Base-by-base conservation (phyloP, 1,140 invertebrate species). In the Drosophila sproati region DNA sequence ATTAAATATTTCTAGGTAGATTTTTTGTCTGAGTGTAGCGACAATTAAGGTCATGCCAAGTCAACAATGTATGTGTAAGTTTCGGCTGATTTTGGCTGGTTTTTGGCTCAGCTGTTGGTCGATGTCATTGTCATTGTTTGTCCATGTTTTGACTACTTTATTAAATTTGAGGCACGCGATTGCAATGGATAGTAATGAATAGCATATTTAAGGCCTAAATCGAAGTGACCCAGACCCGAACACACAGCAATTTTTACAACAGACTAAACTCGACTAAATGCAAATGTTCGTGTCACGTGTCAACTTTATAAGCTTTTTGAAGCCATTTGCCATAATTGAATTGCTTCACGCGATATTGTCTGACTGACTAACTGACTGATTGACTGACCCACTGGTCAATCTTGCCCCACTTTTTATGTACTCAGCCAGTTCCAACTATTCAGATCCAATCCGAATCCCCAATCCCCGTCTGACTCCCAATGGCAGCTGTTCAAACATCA, bases 81-180 rank as follows among this genome's bases (percentile, higher is more conserved):
- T 37, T n/a, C 5, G 10, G 20, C 39, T 39, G 48, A 51, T 59
- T 47, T 47, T 56, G 48, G 66, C 66, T 52, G 20, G 20, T 57
- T 54, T 20, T 20, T 20, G 20, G 20, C 20, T 20, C 20, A 20
- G 47, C 66, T 74, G 75, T 59, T 37, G 7, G 59, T 60, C 39
- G 54, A 80, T 73, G 78, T 80, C 73, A 68, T 81, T 86, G 83
- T 82, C 79, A 79, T 77, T 86, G 77, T 74, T 68, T 68, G 39
- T 52, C 41, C 54, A 60, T 87, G 69, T 78, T 87, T 82, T 80
- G 69, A 87, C 82, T 80, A 51, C 79, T 88, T 87, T 79, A 88
- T 88, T 80, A 55, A 82, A 74, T 87, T 81, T 51, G 32, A 61
- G 72, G 39, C 79, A 88, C 81, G 82, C 76, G 78, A 83, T 64